Base-by-base conservation (phyloP, 2,113 vertebrate species). In the Entelurus aequoreus region DNA sequence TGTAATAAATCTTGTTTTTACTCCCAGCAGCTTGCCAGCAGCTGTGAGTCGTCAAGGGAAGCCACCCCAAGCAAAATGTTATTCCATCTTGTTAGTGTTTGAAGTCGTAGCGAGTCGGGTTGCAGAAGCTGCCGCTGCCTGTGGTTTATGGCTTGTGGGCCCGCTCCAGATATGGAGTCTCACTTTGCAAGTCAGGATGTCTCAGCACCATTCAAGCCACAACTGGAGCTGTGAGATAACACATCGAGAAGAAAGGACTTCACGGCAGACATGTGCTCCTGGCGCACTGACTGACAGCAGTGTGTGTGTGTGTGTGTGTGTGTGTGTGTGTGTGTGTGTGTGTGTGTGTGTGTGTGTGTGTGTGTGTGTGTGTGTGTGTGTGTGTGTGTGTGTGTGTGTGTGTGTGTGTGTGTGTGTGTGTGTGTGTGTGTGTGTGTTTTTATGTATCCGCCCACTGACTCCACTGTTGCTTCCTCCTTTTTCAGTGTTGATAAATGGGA, bases 21-120 rank as follows among this genome's bases (percentile, higher is more conserved):
- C 87, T 86, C 36, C 84, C 82, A 84, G 87, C 86, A 88, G 82
- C 72, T 77, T 88, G 82, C 85, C 84, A 85, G 84, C 86, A 88
- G 86, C 87, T 88, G 88, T 80, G 84, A 86, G 82, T 79, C 72
- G 82, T 85, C 86, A 85, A 85, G 84, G 84, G 82, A 86, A 88
- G 86, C 85, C 86, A 88, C 88, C 88, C 89, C 83, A 89, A 89
- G 89, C 89, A 85, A 91, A 90, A 90, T 88, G 88, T 90, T 89
- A 90, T 90, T 89, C 86, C 90, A 92, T 85, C 87, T 88, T 85
- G 88, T 91, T 88, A 87, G 87, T 74, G 84, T 90, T 90, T 89
- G 89, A 88, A 86, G 87, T 91, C 76, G 62, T 69, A 78, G 83
- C 74, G 65, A 76, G 84, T 78, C 75, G 82, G 79, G 75, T 81